These are phyloP conservation scores for Yponomeuta evonymella DNA, from an alignment of 2,888 invertebrate species.

Conservation along the genomic window DNA sequence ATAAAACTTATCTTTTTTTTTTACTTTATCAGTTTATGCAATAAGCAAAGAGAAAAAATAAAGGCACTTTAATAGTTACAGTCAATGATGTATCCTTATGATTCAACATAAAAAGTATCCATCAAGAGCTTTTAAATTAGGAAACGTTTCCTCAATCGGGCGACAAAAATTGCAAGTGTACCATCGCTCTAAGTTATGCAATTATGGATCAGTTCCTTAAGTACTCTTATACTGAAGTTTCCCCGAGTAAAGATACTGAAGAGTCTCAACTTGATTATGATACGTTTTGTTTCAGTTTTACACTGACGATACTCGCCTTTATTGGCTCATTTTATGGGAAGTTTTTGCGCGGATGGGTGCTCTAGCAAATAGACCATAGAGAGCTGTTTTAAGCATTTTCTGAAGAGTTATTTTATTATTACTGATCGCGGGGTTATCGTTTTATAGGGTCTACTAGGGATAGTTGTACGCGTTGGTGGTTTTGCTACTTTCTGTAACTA, in stretches of 20 bases:
- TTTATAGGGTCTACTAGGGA: no score
- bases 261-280: neutral
- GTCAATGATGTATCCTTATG: no score
- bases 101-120: no score
- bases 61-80: no score
- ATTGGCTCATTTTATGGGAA: neutral
- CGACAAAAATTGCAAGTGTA: neutral
- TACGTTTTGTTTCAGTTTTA: slow-evolving; percentile 1
- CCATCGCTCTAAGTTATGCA: neutral
- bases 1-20: no score
- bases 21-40: no score
- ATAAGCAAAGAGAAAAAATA: no score
- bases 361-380: neutral
- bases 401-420: no score
- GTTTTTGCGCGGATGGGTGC: neutral
- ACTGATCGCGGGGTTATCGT: no score
- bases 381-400: neutral
- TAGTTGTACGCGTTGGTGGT: no score
- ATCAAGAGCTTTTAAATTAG: neutral
- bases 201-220: slow-evolving; percentile 11
- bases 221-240: slow-evolving; percentile 10
- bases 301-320: neutral
- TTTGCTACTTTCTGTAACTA: no score
- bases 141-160: neutral
- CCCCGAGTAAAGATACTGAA: neutral